Evolutionary conservation across 2,888 invertebrate genomes (phyloP), one percentile per base, ranked within the genome.

Genomic region (Aplocera efformata): DNA sequence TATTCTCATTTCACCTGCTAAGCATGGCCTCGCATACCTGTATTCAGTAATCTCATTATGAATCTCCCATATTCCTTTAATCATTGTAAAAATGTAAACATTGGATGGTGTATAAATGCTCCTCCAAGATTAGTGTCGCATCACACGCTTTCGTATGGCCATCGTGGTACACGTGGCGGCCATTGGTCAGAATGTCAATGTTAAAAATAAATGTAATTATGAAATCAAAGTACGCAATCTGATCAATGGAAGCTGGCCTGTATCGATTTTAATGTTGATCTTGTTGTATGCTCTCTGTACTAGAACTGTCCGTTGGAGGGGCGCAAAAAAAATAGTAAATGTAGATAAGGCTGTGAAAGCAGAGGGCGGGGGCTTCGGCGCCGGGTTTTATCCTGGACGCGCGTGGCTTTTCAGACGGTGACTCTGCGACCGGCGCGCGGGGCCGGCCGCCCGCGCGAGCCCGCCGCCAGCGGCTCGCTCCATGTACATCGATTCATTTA

Each of bases 1-100:
- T 81, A 81, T 78, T 72, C 68, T 75, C 79, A 78, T 67, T 73
- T 81, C 82, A 81, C 75, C 78, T 81, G 81, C 82, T 80, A 77
- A 79, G 83, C 82, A 77, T 79, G 77, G 81, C 85, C 83, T 82
- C 78, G 75, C 77, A 59, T 77, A 69, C 67, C 58, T 77, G 78
- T 81, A 76, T 77, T 77, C 78, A 68, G 72, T 82, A 83, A 83
- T 85, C 83, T 86, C 84, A 81, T 78, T 70, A 72, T 80, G 86
- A 88, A 88, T 88, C 86, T 85, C 85, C 65, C 39, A 31, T 67
- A 67, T 66, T 65, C 64, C 60, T 72, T 56, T 64, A 67, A 64
- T 71, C 63, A 46, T 72, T 79, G 73, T 79, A 82, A 81, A 79
- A 81, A 80, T 73, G 59, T 71, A 60, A 74, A 80, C 81, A 84